Evolutionary conservation across 2,888 invertebrate species (phyloP), one percentile per base, ranked within the genome.

Genomic region (Trissolcus brochymenae): DNA sequence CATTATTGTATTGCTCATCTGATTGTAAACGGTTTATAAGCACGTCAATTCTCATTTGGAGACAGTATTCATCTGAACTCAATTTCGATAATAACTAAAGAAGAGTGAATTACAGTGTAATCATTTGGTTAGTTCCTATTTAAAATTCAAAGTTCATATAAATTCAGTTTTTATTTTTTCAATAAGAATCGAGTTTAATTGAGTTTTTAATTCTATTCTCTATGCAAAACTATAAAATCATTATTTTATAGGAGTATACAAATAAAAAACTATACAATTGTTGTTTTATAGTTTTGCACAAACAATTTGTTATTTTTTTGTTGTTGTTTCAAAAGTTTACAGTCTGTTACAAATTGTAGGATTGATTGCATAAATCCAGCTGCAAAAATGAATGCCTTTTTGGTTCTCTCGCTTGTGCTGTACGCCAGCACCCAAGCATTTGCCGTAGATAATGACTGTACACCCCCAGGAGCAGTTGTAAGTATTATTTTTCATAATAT

Each of bases 21-120:
- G 77, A 78, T 78, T 78, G 54, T 57, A 70, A 54, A 78, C 67
- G 74, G 62, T 78, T 78, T 78, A 78, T 78, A 78, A 78, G 50
- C 71, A 64, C 66, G 62, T 41, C 70, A 51, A 57, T 46, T 46
- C 50, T 41, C 61, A 14, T 17, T 35, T 70, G 14, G 13, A 13
- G 25, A 49, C 62, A 67, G 62, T 66, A 61, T 61, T 71, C 66
- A 62, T 66, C 57, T 29, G 16, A 71, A 57, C 66, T 43, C 57
- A 65, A 70, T 59, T 66, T 65, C 70, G 55, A 66, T 66, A 66
- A 65, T 54, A 71, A 61, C 50, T 14, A 43, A 60, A 53, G 66
- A 51, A 71, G 56, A 46, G 65, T 54, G 61, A 59, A 54, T 57
- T 14, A 51, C 21, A 61, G 65, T 71, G 70, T 57, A 55, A 56